Evolutionary conservation across 1,140 invertebrate species (phyloP).

Genomic region (Drosophila kohkoa): DNA sequence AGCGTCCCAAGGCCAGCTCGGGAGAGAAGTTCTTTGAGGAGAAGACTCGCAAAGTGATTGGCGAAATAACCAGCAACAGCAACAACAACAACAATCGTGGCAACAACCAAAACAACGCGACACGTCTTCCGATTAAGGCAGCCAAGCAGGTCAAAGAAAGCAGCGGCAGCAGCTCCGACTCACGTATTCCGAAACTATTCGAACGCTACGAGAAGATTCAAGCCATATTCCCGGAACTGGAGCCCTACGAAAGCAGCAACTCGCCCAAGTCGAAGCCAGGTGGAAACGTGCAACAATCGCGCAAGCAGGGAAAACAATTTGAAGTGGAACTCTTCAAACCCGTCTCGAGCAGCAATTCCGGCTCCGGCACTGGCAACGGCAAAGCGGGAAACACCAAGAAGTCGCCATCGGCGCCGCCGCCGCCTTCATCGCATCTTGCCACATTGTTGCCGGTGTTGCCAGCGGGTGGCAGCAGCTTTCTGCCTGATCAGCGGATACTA

Average conservation of each 20-base stretch:
- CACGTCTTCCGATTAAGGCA: conserved; percentile 85
- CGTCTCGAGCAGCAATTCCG: conserved; percentile 44
- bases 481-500: conserved; percentile 78
- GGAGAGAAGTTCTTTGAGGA: conserved; percentile 70
- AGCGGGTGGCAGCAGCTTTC: conserved; percentile 70
- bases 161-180: conserved; percentile 54
- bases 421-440: conserved; percentile 36
- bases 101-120: conserved; percentile 17
- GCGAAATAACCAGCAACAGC: conserved; percentile 52
- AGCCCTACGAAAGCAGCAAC: conserved; percentile 84
- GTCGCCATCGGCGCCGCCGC: conserved; percentile 70
- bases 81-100: conserved; percentile 33
- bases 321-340: conserved; percentile 69
- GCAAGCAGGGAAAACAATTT: conserved; percentile 69
- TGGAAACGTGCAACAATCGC: not conserved
- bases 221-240: conserved; percentile 90
- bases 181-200: conserved; percentile 89
- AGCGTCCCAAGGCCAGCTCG: conserved; percentile 60
- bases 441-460: conserved; percentile 41
- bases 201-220: conserved; percentile 91
- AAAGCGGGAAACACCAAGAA: conserved; percentile 79
- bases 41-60: conserved; percentile 68
- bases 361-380: conserved; percentile 30
- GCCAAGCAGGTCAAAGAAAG: conserved; percentile 87
- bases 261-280: conserved; percentile 6